phyloP scores from a whole-genome alignment of 2,888 invertebrate genomes.

The Agrypnus murinus region DNA sequence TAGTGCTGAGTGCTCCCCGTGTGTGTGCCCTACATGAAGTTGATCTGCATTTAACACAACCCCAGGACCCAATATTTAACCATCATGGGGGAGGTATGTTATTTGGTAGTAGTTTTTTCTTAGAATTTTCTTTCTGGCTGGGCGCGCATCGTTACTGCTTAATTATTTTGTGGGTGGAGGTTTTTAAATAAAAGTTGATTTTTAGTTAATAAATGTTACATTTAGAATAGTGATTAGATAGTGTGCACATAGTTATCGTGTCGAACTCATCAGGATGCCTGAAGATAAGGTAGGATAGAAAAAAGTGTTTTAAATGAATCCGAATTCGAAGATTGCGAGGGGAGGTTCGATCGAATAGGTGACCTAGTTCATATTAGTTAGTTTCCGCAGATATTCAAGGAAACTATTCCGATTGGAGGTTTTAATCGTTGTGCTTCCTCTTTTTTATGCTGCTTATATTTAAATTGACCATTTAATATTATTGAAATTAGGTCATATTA shows the following conservation, averaged over 20 bases:
- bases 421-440: conserved; percentile 14
- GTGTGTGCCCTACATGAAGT: conserved; percentile 69
- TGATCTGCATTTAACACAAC: conserved; percentile 65
- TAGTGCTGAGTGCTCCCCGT: conserved; percentile 76
- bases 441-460: too few species aligned
- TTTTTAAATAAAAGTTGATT: too few species aligned
- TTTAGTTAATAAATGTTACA: too few species aligned
- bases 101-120: neutral
- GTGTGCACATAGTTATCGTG: too few species aligned
- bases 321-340: conserved; percentile 5
- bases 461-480: too few species aligned
- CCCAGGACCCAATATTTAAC: conserved; percentile 50
- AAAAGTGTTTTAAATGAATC: neutral
- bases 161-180: too few species aligned
- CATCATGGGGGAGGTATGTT: conserved; percentile 70
- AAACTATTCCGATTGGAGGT: conserved; percentile 39
- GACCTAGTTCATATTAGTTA: conserved; percentile 38
- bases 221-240: too few species aligned
- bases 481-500: too few species aligned
- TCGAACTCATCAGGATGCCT: too few species aligned
- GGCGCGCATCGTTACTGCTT: neutral
- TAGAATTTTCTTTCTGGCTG: conserved; percentile 2
- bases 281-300: neutral
- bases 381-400: conserved; percentile 44
- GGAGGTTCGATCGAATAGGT: conserved; percentile 38